Evolutionary conservation across 2,888 invertebrate genomes (phyloP).

Genomic region (Tenthredo livida): DNA sequence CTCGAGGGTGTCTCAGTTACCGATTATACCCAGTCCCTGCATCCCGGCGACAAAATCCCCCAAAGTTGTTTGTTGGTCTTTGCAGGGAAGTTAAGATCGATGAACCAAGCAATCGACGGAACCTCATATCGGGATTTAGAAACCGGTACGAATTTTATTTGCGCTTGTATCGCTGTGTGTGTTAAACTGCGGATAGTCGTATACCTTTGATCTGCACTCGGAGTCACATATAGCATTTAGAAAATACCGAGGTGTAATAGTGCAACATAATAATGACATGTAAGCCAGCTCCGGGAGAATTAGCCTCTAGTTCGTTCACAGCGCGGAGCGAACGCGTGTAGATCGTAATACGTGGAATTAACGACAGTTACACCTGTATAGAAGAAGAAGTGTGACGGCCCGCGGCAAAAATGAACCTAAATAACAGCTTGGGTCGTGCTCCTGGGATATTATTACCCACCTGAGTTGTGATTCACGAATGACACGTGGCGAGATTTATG

Average conservation of each 20-base stretch:
- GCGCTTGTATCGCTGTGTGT: not conserved
- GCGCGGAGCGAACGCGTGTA: slow-evolving; percentile 30
- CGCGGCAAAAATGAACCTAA: slow-evolving; percentile 70
- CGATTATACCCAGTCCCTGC: slow-evolving; percentile 61
- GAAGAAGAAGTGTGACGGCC: slow-evolving; percentile 67
- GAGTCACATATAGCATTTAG: not conserved
- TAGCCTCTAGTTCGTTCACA: not conserved
- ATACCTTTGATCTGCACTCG: not conserved
- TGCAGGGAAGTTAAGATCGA: slow-evolving; percentile 7
- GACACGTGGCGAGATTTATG: slow-evolving; percentile 74
- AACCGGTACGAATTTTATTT: not conserved
- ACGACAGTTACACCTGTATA: slow-evolving; percentile 62
- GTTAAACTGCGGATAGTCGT: not conserved
- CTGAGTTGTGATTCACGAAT: slow-evolving; percentile 74
- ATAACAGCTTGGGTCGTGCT: slow-evolving; percentile 72
- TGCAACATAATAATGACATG: slow-evolving; percentile 15
- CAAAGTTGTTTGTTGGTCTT: not conserved
- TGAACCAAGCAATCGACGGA: not conserved
- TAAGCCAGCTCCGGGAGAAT: not conserved
- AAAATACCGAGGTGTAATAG: not conserved
- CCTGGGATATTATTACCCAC: slow-evolving; percentile 75
- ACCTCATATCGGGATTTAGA: not conserved
- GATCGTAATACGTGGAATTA: slow-evolving; percentile 57
- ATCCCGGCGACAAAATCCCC: slow-evolving; percentile 24
- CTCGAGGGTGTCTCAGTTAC: slow-evolving; percentile 72